These are phyloP conservation scores for Lithosia quadra DNA, from an alignment of 2,888 invertebrate species.

Conservation along the genomic window DNA sequence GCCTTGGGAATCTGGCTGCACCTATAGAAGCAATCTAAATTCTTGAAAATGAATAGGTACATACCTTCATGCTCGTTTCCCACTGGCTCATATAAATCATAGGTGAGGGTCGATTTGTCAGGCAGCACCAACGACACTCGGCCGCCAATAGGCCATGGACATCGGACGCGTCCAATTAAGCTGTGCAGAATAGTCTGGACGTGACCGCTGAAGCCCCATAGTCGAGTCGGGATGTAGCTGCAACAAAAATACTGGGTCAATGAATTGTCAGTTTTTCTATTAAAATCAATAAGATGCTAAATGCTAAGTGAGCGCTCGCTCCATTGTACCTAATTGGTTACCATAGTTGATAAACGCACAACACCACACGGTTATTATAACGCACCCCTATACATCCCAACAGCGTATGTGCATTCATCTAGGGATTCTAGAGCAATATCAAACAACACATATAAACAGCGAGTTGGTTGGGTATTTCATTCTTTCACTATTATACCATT, in stretches of 20 bases:
- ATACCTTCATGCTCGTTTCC: slow-evolving; percentile 90
- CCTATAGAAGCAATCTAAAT: background rate
- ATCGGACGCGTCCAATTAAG: slow-evolving; percentile 93
- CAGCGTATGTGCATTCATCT: too few species aligned
- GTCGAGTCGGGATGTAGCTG: slow-evolving; percentile 95
- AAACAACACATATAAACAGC: too few species aligned
- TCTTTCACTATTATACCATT: too few species aligned
- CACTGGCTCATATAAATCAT: slow-evolving; percentile 96
- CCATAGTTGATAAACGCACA: too few species aligned
- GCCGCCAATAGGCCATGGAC: slow-evolving; percentile 95
- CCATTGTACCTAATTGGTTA: too few species aligned
- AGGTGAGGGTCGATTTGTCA: slow-evolving; percentile 96
- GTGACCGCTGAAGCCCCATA: slow-evolving; percentile 99
- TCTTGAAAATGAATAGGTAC: background rate
- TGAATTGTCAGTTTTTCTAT: background rate
- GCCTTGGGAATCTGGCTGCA: too few species aligned
- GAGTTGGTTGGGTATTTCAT: too few species aligned
- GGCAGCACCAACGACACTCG: slow-evolving; percentile 91
- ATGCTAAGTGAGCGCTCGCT: too few species aligned
- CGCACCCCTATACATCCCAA: too few species aligned
- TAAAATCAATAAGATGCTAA: too few species aligned
- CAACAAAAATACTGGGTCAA: slow-evolving; percentile 55
- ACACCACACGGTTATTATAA: too few species aligned
- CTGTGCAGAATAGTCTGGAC: slow-evolving; percentile 97
- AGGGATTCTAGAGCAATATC: too few species aligned